Percentiles rank a stretch among this genome's conserved stretches.
Evolutionary conservation across 2,113 vertebrate species (phyloP).

Genomic region (Phoxinus phoxinus): DNA sequence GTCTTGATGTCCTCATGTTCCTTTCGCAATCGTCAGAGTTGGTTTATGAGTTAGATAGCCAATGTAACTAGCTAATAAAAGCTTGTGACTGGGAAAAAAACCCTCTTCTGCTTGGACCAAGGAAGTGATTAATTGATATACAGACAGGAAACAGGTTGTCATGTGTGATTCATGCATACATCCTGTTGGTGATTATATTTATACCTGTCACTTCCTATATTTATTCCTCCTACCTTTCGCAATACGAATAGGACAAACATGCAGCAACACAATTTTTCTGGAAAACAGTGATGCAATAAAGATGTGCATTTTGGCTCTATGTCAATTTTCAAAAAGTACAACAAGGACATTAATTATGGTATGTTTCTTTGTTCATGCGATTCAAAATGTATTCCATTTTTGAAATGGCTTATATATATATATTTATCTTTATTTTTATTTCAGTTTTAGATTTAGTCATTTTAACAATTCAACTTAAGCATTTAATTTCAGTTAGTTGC

Average conservation of each 20-base stretch:
- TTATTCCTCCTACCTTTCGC: conserved; percentile 3
- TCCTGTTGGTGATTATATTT: conserved; percentile 50
- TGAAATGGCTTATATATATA: background rate
- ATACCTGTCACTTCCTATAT: conserved; percentile 62
- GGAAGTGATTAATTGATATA: conserved; percentile 65
- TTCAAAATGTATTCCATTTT: too few relatives aligned
- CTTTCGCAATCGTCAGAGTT: conserved; percentile 29
- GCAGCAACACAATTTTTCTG: background rate
- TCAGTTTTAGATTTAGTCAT: background rate
- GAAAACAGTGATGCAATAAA: background rate
- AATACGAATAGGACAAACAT: conserved; percentile 1
- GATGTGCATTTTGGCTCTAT: background rate
- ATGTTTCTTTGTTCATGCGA: background rate
- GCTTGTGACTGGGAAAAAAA: conserved; percentile 52
- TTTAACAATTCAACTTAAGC: background rate
- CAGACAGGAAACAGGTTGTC: conserved; percentile 65
- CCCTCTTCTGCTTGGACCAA: conserved; percentile 30
- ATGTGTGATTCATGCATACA: conserved; percentile 61
- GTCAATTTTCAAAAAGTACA: background rate
- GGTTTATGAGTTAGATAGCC: conserved; percentile 31
- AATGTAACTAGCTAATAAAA: conserved; percentile 61
- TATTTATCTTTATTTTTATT: background rate
- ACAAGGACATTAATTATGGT: background rate
- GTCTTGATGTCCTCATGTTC: background rate
- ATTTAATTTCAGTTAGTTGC: background rate